phyloP scores from a whole-genome alignment of 2,888 invertebrate genomes.

The Furcula furcula region DNA sequence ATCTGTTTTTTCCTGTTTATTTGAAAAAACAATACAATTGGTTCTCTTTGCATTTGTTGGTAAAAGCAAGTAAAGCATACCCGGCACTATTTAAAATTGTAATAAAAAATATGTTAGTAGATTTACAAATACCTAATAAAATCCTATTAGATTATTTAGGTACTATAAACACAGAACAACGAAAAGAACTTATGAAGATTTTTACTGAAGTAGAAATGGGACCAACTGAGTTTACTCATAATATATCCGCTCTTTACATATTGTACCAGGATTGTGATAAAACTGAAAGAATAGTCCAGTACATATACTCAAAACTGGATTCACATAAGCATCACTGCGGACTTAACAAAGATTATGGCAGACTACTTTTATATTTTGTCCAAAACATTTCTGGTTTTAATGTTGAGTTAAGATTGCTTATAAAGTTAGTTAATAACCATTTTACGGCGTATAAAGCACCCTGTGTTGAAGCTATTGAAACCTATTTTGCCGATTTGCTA shows the following conservation, averaged over 20 bases:
- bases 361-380: conserved; percentile 9
- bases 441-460: conserved; percentile 8
- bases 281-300: conserved; percentile 4
- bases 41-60: conserved; percentile 13
- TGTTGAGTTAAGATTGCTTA: conserved; percentile 2
- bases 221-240: conserved; percentile 5
- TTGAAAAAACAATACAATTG: conserved; percentile 11
- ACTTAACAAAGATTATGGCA: conserved; percentile 9
- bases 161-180: conserved; percentile 3
- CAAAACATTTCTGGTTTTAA: conserved; percentile 10
- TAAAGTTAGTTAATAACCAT: conserved; percentile 6
- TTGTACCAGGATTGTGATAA: conserved; percentile 10
- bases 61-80: conserved; percentile 16
- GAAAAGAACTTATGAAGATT: conserved; percentile 5
- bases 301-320: conserved; percentile 4
- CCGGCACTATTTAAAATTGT: conserved; percentile 5
- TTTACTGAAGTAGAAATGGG: conserved; percentile 1
- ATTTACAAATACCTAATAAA: conserved; percentile 4
- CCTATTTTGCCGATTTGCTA: conserved; percentile 1
- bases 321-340: conserved; percentile 1
- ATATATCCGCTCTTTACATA: conserved; percentile 3
- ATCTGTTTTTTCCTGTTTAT: conserved; percentile 8
- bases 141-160: conserved; percentile 13
- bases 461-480: conserved; percentile 7
- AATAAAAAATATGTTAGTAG: conserved; percentile 2